phyloP scores from a whole-genome alignment of 2,888 invertebrate species.

The Acanthacorydalis orientalis region DNA sequence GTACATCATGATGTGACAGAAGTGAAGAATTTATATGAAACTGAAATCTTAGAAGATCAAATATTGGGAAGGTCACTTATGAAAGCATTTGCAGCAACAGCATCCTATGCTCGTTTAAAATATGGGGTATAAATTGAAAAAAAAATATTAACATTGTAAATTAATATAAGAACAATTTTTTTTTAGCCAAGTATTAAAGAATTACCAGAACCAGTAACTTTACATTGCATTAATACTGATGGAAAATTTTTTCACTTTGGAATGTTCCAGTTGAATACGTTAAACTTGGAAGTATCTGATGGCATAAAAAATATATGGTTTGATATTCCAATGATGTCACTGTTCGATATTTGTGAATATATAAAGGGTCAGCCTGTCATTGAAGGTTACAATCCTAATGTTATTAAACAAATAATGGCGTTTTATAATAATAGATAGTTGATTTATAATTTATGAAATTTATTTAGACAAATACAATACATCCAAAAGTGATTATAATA shows the following conservation, averaged over 20 bases:
- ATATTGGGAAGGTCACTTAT: conserved; percentile 50
- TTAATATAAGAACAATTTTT: conserved; percentile 7
- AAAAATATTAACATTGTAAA: conserved; percentile 8
- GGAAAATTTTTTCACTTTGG: conserved; percentile 65
- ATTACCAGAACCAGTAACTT: conserved; percentile 58
- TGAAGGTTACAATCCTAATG: conserved; percentile 60
- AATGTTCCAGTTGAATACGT: conserved; percentile 67
- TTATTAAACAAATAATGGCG: conserved; percentile 59
- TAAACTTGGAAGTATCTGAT: conserved; percentile 41
- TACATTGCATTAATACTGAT: conserved; percentile 73
- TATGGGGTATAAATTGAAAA: conserved; percentile 40
- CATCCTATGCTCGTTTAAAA: conserved; percentile 53
- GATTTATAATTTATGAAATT: not conserved
- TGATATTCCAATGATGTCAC: conserved; percentile 40
- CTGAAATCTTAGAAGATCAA: conserved; percentile 47
- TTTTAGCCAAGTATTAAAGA: conserved; percentile 18
- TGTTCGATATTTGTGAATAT: conserved; percentile 50
- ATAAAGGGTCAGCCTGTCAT: conserved; percentile 45
- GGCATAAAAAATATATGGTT: conserved; percentile 68
- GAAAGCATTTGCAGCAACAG: conserved; percentile 61
- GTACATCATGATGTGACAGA: conserved; percentile 46
- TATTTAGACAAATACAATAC: too few species aligned
- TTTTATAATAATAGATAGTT: conserved; percentile 52
- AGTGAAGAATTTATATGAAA: conserved; percentile 51
- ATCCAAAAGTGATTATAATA: too few species aligned